Base-by-base conservation (phyloP, 2,888 invertebrate genomes). In the Syritta pipiens region DNA sequence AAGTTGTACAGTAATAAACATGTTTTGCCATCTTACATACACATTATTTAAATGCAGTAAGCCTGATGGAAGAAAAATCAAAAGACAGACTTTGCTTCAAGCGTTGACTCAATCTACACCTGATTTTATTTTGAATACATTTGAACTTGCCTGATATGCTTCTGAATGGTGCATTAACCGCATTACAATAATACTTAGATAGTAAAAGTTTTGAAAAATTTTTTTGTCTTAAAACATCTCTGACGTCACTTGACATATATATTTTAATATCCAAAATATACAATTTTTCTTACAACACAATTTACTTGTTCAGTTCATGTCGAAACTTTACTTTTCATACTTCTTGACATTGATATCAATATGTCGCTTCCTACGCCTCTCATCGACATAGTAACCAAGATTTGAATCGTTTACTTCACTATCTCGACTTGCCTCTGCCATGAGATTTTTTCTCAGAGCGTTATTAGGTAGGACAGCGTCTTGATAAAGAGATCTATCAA, bases 301-400 rank as follows among this genome's bases (percentile, higher is more conserved):
- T 37, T 37, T 14, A 5, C 40, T 30, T 9, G 1, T 35, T 5
- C 3, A 6, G 14, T 10, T 2, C 1, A 28, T 9, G 12, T 19
- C 51, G 7, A 28, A 9, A 24, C 6, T 32, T 62, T 67, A 82
- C 14, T 83, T 82, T 81, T 83, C 84, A 75, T 85, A 85, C 82
- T 85, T 84, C 72, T 84, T 85, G n/a, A 85, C 85, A 82, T 82
- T 84, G 22, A 85, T 84, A 68, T 84, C 83, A 32, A 82, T 81
- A 14, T 84, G 84, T 14, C 85, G 84, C 74, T 85, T 85, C 17
- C 83, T 82, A 20, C 83, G 82, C 5, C 85, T 79, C 55, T 84
- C 83, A 44, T 82, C 84, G 4, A 77, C 60, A 55, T 82, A 84
- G 24, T 83, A 83, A n/a, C 81, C 82, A 1, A 83, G 74, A 48